Base-by-base conservation (phyloP, 2,797 vertebrate genomes). In the Pangasius djambal region DNA sequence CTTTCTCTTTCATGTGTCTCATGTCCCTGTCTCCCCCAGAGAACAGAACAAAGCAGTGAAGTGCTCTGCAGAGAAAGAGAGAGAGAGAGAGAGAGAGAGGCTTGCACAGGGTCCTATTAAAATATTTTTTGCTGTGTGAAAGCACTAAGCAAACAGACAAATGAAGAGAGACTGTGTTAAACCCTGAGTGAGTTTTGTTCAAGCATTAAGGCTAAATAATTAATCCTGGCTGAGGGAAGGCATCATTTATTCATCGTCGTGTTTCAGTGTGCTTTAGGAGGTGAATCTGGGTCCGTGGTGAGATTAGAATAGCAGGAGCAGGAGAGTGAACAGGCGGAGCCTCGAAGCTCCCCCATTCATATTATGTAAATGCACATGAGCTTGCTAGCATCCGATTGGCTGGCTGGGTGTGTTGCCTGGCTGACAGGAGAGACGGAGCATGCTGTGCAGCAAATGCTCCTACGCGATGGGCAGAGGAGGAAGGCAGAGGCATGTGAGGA, bases 311-410 rank as follows among this genome's bases (percentile, higher is more conserved):
- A 88, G 87, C 87, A 86, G 84, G 37, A 89, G 87, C 81, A 88
- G 89, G 65, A 72, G 88, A 88, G 89, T 89, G 89, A 89, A 89
- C 85, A 85, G 92, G 93, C 37, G 91, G 89, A 86, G 90, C 89
- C 40, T 89, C 91, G 25, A 83, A 34, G 34, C 91, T 90, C 92
- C 91, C 94, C 88, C 89, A 92, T 94, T 94, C 91, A 94, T 93
- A 93, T 93, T 94, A 95, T 97, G 95, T 94, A 96, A 96, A 97
- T 96, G 88, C 94, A 81, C 92, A 91, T 89, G 93, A 93, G 92
- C 93, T 94, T 90, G 92, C 91, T 90, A 87, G 93, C 77, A 31
- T 91, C 87, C 89, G 92, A 95, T 96, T 96, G 95, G 95, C 92
- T 93, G 94, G 48, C 85, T 55, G 88, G 81, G 67, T 88, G 83